These are phyloP conservation scores for Tyrannus savana DNA, from an alignment of 2,113 vertebrate species.

Conservation along the genomic window DNA sequence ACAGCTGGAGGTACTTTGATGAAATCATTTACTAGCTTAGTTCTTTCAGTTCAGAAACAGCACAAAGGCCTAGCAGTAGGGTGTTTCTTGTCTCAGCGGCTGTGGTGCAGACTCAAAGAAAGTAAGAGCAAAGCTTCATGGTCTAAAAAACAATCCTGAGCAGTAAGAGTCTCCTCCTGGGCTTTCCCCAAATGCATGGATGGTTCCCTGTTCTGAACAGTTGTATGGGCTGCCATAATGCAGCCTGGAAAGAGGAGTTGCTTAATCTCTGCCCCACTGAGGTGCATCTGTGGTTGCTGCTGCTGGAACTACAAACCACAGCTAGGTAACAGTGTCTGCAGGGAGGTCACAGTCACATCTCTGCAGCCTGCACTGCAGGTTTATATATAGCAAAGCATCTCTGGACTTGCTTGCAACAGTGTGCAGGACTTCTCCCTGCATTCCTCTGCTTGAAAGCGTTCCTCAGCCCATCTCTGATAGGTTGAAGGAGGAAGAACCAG, in stretches of 20 bases:
- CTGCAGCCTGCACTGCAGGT: neutral
- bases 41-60: neutral
- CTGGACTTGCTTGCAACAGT: neutral
- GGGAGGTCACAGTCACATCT: neutral
- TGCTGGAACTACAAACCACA: neutral
- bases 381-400: neutral
- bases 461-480: neutral
- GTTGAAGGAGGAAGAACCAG: neutral
- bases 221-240: neutral
- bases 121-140: neutral
- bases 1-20: neutral
- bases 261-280: neutral
- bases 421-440: neutral
- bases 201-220: neutral
- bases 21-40: neutral
- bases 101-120: neutral
- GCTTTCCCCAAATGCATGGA: neutral
- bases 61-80: neutral
- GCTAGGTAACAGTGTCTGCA: neutral
- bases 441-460: neutral
- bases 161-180: neutral
- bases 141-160: neutral
- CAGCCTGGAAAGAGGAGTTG: neutral
- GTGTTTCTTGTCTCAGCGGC: neutral
- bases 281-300: neutral